phyloP scores from a whole-genome alignment of 2,113 vertebrate genomes.

The Gymnarchus niloticus region DNA sequence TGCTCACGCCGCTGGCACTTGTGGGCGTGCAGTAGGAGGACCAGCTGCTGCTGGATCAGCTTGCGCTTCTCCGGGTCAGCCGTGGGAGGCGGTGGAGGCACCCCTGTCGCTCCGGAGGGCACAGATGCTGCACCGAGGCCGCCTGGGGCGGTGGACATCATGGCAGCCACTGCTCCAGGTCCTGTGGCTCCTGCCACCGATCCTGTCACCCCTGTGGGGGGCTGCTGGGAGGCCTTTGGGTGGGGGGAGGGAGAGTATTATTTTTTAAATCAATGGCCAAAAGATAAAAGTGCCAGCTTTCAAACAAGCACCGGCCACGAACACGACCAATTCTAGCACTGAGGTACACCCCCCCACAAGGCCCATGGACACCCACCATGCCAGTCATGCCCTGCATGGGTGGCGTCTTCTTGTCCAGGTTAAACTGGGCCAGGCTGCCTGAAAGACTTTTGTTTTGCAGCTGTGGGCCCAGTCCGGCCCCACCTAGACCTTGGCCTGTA shows the following conservation, averaged over 20 bases:
- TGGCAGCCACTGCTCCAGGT: constrained; percentile 50
- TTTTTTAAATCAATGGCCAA: background rate
- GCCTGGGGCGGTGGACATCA: constrained; percentile 66
- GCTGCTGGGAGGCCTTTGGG: constrained; percentile 56
- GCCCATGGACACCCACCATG: constrained; percentile 69
- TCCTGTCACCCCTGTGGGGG: constrained; percentile 51
- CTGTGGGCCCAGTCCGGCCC: constrained; percentile 79
- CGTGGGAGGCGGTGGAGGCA: constrained; percentile 85
- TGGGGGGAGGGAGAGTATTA: background rate
- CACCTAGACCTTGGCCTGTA: constrained; percentile 78
- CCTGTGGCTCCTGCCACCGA: constrained; percentile 40
- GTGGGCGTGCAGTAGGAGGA: constrained; percentile 92
- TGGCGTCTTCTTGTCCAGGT: constrained; percentile 86
- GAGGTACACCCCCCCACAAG: background rate
- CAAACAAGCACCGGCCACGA: background rate
- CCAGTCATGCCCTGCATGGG: constrained; percentile 78
- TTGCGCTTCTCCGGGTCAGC: constrained; percentile 97
- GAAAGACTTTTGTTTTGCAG: constrained; percentile 85
- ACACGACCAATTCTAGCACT: too few species aligned
- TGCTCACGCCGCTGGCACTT: constrained; percentile 97
- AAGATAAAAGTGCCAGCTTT: background rate
- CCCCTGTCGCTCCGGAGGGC: constrained; percentile 52
- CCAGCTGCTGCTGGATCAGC: constrained; percentile 95
- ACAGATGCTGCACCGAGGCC: constrained; percentile 70
- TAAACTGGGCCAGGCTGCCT: constrained; percentile 84